A percentile compares a stretch with the other conserved stretches of the same genome.
Conservation (phyloP, 2,888 invertebrate species). For the Ommatoiulus sabulosus region DNA sequence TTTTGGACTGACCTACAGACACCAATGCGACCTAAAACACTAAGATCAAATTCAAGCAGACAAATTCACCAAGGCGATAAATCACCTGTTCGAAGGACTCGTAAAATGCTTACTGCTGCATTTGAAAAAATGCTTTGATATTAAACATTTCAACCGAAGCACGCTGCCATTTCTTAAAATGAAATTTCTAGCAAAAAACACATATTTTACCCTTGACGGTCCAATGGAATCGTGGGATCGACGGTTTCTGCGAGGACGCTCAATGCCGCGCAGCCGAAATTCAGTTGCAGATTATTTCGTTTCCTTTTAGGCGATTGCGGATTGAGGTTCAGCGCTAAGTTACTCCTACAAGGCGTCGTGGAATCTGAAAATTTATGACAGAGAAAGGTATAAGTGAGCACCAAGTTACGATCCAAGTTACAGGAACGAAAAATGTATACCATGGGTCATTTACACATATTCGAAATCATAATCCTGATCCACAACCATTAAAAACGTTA, state of each 20-base stretch:
- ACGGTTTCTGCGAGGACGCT: slow-evolving; percentile 79
- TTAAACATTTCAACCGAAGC: background rate
- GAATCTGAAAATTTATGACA: slow-evolving; percentile 53
- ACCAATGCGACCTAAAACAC: background rate
- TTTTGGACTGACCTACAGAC: background rate
- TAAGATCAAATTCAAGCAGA: slow-evolving; percentile 2
- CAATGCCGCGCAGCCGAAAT: slow-evolving; percentile 70
- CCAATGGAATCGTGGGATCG: slow-evolving; percentile 83
- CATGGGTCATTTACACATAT: no score
- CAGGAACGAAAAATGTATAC: no score
- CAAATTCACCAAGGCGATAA: slow-evolving; percentile 23
- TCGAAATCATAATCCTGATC: no score
- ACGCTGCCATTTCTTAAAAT: background rate
- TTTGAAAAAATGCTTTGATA: background rate
- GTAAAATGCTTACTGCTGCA: background rate
- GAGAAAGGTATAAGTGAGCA: no score
- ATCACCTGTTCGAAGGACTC: background rate
- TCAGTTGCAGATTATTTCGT: slow-evolving; percentile 67
- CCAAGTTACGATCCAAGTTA: no score
- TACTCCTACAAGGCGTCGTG: slow-evolving; percentile 30
- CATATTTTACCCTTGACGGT: slow-evolving; percentile 81
- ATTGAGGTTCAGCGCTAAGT: slow-evolving; percentile 57
- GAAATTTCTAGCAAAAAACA: background rate
- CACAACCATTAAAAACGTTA: no score
- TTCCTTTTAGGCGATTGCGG: slow-evolving; percentile 60